phyloP scores from a whole-genome alignment of 92 coral and sea anemone species.

The Epizoanthus rinbou region DNA sequence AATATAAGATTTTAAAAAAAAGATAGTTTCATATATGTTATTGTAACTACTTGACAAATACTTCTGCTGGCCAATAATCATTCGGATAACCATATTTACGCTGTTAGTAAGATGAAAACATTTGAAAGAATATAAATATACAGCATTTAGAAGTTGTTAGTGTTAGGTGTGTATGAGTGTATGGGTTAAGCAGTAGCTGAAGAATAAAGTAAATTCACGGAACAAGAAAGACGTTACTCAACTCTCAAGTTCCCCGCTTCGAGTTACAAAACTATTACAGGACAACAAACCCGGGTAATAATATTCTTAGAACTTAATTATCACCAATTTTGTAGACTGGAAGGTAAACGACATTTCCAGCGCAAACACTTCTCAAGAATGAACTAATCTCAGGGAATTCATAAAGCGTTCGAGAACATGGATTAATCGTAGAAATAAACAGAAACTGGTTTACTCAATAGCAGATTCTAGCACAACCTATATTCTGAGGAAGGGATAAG shows the following conservation, averaged over 20 bases:
- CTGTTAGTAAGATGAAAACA: background rate
- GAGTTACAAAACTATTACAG: background rate
- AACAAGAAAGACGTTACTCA: background rate
- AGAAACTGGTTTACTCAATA: too few relatives aligned
- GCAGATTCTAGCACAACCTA: too few relatives aligned
- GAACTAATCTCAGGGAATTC: too few relatives aligned
- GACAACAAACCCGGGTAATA: background rate
- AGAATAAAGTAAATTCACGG: background rate
- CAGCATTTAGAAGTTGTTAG: background rate
- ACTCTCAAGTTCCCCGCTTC: background rate
- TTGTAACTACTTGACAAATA: slow-evolving; percentile 3
- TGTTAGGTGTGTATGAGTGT: background rate
- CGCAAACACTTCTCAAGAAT: too few relatives aligned
- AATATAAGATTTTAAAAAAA: too few relatives aligned
- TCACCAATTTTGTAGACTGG: too few relatives aligned
- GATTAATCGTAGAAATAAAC: too few relatives aligned
- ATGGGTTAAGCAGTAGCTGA: background rate
- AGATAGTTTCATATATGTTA: background rate
- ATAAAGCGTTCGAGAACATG: too few relatives aligned
- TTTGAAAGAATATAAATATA: slow-evolving; percentile 3
- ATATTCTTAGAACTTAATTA: too few relatives aligned
- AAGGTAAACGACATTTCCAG: too few relatives aligned
- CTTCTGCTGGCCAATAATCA: background rate
- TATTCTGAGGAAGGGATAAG: too few relatives aligned
- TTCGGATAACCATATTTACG: background rate